Base-by-base conservation (phyloP, 2,888 invertebrate species). In the Drosophila percnosoma region DNA sequence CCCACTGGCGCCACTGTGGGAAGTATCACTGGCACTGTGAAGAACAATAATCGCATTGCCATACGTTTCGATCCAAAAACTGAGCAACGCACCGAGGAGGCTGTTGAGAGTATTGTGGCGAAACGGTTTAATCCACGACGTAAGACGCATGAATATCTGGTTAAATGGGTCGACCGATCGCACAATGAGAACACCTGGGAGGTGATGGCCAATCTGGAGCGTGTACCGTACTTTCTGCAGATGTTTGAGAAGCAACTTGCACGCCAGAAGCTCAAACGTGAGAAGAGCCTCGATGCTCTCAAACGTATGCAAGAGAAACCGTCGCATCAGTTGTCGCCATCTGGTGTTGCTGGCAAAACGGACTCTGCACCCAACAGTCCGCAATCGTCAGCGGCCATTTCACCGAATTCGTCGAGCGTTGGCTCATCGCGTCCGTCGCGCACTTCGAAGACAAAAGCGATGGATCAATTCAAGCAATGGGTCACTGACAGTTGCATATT, bases 151-250 rank as follows among this genome's bases (percentile, higher is more conserved):
- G 97, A 97, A 93, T 97, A 97, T 93, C 94, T 97, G 87, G 95
- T 97, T 58, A 97, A 97, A 92, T 97, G 97, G 97, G 97, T 97
- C 91, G 96, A 96, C 55, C 96, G 96, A 85, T 94, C 96, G 31
- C 95, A 96, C 95, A 96, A 96, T 72, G 95, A 96, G 82, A 97
- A 97, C 91, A 97, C 97, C 7, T 97, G 97, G 97, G 97, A 97
- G 91, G 96, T 97, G 0, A 95, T 96, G 33, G 95, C 95, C 63
- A 96, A 96, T 91, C 95, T 97, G 90, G 95, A 95, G 70, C 95
- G 96, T 2, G 97, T 97, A 89, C 96, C 96, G 89, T 95, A 95
- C 86, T 93, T 97, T 67, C 92, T 97, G 61, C 97, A 97, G 73
- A 96, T 96, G 53, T 97, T 97, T 87, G 97, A 97, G 91, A 95